Base-by-base conservation (phyloP, 2,113 vertebrate genomes). In the Brachyistius frenatus region DNA sequence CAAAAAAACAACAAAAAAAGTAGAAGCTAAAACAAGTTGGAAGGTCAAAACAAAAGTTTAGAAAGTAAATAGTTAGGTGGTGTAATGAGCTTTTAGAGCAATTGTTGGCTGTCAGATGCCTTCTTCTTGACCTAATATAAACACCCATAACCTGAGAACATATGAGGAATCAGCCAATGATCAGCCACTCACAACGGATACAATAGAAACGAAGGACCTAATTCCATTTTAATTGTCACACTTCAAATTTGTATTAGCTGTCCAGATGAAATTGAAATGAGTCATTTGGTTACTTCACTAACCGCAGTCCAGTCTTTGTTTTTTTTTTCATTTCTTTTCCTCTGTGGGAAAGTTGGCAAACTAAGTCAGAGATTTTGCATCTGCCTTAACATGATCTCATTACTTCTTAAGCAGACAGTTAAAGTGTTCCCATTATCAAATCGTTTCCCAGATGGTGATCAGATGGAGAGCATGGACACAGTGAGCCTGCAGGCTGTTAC, bases 401-500 rank as follows among this genome's bases (percentile, higher is more conserved):
- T 11, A 33, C 14, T 70, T 23, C 3, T 39, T 7, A 54, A 56
- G 35, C 6, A 3, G 8, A n/a, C 55, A 47, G 54, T 52, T 5
- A 30, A 14, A 31, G 9, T 52, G 8, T 72, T 16, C 7, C 61
- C 7, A n/a, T 3, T 63, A 14, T 76, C 33, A 61, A 31, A 4
- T 78, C 3, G 49, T 71, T 73, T 50, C 30, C 55, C 90, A 99
- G 97, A 99, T 93, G 97, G 95, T 44, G 97, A 99, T 90, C 97
- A 97, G 82, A 96, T 99, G 77, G 98, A 99, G 69, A 96, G 94
- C 78, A 96, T 99, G 96, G 98, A 99, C 93, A 96, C 97, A 58
- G 97, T 99, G 72, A 99, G 98, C 90, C 93, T 99, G 75, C 98
- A 99, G 92, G 98, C 98, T 33, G 97, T 99, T 52, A 99, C 98